Conservation (phyloP, 1,140 invertebrate genomes). For the Hylaeus volcanicus region DNA sequence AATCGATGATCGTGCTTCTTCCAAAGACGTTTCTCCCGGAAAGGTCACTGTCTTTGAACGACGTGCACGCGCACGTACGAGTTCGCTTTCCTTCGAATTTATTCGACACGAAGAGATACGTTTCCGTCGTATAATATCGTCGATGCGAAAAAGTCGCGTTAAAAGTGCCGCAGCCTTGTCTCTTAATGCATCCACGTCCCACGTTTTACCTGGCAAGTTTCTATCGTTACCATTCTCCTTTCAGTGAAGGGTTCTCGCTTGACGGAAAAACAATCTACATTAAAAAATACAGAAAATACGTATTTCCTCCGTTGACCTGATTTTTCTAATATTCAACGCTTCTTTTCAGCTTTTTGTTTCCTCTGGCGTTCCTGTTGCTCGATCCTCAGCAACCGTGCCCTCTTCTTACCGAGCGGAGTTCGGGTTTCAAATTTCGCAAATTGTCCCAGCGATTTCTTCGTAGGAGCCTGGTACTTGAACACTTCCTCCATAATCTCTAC, state of each 20-base stretch:
- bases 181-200: slow-evolving; percentile 20
- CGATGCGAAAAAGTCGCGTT: background rate
- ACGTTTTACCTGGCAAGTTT: slow-evolving; percentile 31
- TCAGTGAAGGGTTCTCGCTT: slow-evolving; percentile 5
- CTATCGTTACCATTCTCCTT: slow-evolving; percentile 13
- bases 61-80: background rate
- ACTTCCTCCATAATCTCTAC: slow-evolving; percentile 70
- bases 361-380: slow-evolving; percentile 5
- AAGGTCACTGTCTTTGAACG: slow-evolving; percentile 33
- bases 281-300: background rate
- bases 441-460: slow-evolving; percentile 42
- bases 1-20: slow-evolving; percentile 43
- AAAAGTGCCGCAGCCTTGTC: slow-evolving; percentile 32
- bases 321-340: background rate
- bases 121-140: background rate
- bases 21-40: slow-evolving; percentile 24
- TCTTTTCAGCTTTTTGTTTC: background rate
- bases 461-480: slow-evolving; percentile 44
- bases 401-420: slow-evolving; percentile 60
- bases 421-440: slow-evolving; percentile 64
- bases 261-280: background rate
- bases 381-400: slow-evolving; percentile 18
- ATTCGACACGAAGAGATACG: background rate
- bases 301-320: background rate
- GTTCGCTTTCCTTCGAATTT: background rate